Conservation (phyloP, 1,140 invertebrate genomes). For the Dendroctonus valens region DNA sequence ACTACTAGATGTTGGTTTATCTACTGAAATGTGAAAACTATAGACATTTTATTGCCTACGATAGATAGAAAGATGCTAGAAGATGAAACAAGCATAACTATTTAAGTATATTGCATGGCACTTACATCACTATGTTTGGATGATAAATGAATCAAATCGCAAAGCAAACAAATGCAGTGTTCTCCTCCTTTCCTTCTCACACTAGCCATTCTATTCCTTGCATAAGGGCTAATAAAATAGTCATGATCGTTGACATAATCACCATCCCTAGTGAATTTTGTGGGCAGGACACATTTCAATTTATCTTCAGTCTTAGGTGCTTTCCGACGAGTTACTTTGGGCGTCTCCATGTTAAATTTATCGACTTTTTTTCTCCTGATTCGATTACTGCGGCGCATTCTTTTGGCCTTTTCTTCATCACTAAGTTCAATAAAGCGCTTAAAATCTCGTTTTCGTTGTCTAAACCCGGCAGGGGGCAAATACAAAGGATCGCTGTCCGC, state of each 20-base stretch:
- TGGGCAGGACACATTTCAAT: slow-evolving; percentile 16
- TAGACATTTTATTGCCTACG: background rate
- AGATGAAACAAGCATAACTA: too few species aligned
- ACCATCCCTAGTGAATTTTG: slow-evolving; percentile 25
- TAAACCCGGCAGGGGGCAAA: too few species aligned
- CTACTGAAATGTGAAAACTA: background rate
- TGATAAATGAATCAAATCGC: slow-evolving; percentile 7
- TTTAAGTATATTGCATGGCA: background rate
- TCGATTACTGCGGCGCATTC: too few species aligned
- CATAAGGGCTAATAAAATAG: slow-evolving; percentile 31
- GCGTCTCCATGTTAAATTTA: too few species aligned
- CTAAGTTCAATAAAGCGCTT: too few species aligned
- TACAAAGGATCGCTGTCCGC: too few species aligned
- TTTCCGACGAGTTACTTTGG: too few species aligned
- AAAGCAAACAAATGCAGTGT: slow-evolving; percentile 15
- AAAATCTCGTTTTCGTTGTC: too few species aligned
- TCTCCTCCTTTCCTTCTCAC: background rate
- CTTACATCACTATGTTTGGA: slow-evolving; percentile 8
- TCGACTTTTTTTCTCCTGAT: too few species aligned
- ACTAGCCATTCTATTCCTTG: slow-evolving; percentile 15
- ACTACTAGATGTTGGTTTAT: background rate
- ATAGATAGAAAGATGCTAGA: too few species aligned
- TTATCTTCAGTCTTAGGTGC: too few species aligned
- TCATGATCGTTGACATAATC: slow-evolving; percentile 36
- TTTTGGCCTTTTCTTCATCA: too few species aligned